phyloP scores from a whole-genome alignment of 2,797 vertebrate genomes.

The Lutjanus campechanus region DNA sequence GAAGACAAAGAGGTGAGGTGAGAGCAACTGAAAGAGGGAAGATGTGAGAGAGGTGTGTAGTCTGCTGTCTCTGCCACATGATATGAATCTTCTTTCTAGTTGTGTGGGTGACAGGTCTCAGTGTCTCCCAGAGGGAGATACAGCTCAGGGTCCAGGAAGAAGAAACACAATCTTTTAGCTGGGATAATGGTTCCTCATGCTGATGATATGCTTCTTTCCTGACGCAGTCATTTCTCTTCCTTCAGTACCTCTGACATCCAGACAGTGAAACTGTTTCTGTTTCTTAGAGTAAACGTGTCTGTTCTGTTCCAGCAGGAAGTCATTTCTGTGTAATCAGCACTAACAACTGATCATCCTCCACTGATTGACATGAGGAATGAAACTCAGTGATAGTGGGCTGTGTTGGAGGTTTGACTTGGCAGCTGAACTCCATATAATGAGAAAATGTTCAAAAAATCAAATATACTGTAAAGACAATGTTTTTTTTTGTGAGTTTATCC shows the following conservation, averaged over 20 bases:
- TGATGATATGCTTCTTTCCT: slow-evolving; percentile 13
- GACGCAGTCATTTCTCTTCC: slow-evolving; percentile 32
- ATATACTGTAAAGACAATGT: too few species aligned
- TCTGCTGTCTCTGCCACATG: slow-evolving; percentile 17
- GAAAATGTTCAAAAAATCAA: too few species aligned
- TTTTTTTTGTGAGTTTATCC: neutral
- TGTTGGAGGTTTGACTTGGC: neutral
- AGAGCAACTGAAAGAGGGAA: slow-evolving; percentile 21
- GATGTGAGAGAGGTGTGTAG: slow-evolving; percentile 13
- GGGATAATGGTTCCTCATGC: slow-evolving; percentile 30
- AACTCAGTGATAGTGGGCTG: slow-evolving; percentile 8
- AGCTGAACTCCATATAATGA: too few species aligned
- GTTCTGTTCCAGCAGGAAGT: slow-evolving; percentile 1
- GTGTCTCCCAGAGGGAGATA: slow-evolving; percentile 35
- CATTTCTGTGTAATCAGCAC: slow-evolving; percentile 17
- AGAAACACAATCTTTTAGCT: slow-evolving; percentile 17
- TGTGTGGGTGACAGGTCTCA: slow-evolving; percentile 38
- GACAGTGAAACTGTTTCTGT: slow-evolving; percentile 4
- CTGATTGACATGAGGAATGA: neutral
- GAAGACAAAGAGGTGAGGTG: slow-evolving; percentile 33
- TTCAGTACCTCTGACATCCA: slow-evolving; percentile 12
- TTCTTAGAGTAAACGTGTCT: slow-evolving; percentile 1
- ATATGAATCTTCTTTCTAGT: slow-evolving; percentile 7
- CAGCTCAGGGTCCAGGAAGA: slow-evolving; percentile 45
- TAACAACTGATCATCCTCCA: slow-evolving; percentile 11